Conservation (phyloP, 2,113 vertebrate species). For the Oceanodroma tethys region DNA sequence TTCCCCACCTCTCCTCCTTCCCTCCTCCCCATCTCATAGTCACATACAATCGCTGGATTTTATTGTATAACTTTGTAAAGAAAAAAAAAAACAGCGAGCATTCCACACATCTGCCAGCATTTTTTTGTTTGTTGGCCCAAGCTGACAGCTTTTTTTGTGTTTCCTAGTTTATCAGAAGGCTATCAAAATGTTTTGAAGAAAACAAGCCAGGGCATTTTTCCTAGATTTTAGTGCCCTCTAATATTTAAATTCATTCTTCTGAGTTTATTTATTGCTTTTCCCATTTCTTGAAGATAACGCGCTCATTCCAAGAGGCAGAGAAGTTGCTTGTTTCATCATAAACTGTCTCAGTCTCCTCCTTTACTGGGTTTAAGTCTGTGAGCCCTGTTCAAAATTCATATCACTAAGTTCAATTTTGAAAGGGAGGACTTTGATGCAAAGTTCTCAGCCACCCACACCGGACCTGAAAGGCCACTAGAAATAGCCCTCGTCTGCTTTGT, state of each 20-base stretch:
- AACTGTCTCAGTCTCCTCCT: not conserved
- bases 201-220: not conserved
- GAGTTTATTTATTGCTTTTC: not conserved
- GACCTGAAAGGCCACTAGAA: constrained; percentile 49
- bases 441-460: constrained; percentile 42
- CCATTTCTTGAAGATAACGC: not conserved
- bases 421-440: not conserved
- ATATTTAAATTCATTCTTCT: not conserved
- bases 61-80: not conserved
- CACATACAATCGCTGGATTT: not conserved
- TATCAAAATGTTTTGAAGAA: constrained; percentile 25
- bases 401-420: not conserved
- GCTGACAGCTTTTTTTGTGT: not conserved
- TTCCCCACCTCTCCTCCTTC: not conserved
- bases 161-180: constrained; percentile 2
- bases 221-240: not conserved
- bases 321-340: not conserved
- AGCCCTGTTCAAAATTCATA: not conserved
- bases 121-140: not conserved
- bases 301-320: not conserved
- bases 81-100: rapidly evolving
- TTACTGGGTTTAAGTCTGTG: not conserved
- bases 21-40: not conserved
- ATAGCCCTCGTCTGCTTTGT: constrained; percentile 44
- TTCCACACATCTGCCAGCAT: not conserved